Evolutionary conservation across 2,888 invertebrate genomes (phyloP).

Genomic region (Lochmaea capreae): DNA sequence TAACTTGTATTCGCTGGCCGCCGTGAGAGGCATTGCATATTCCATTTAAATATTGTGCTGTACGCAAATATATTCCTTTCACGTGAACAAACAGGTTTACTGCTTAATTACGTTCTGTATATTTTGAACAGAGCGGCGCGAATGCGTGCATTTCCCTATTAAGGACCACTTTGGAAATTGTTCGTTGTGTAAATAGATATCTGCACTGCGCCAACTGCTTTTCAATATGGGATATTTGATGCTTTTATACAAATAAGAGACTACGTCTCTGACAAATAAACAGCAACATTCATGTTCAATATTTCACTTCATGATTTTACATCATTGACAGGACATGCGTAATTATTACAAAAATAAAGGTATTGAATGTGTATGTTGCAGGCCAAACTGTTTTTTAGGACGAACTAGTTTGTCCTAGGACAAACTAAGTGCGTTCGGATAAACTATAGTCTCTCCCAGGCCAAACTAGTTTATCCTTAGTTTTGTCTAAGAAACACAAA

Average conservation of each 20-base stretch:
- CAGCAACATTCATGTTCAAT: background rate
- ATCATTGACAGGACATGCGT: background rate
- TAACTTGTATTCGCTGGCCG: conserved; percentile 11
- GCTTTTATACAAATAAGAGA: background rate
- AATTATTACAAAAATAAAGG: too few species aligned
- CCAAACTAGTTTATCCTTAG: too few species aligned
- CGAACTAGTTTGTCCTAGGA: too few species aligned
- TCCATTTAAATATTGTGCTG: conserved; percentile 20
- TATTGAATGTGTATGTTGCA: too few species aligned
- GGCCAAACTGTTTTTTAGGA: too few species aligned
- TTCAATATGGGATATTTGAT: background rate
- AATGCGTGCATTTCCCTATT: conserved; percentile 13
- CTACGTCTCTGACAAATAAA: background rate
- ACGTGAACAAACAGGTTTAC: conserved; percentile 33
- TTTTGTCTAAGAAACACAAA: too few species aligned
- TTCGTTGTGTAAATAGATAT: conserved; percentile 1
- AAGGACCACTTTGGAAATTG: conserved; percentile 14
- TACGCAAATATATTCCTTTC: conserved; percentile 30
- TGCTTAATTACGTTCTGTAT: conserved; percentile 34
- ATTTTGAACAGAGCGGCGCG: conserved; percentile 18
- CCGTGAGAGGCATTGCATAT: conserved; percentile 22
- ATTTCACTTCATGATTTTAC: background rate
- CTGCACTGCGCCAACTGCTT: conserved; percentile 15
- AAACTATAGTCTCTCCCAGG: too few species aligned
- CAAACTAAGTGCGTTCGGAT: too few species aligned